Percentiles rank a stretch among this genome's conserved stretches.
Evolutionary conservation across 2,888 invertebrate genomes (phyloP).

Genomic region (Ochlodes sylvanus): DNA sequence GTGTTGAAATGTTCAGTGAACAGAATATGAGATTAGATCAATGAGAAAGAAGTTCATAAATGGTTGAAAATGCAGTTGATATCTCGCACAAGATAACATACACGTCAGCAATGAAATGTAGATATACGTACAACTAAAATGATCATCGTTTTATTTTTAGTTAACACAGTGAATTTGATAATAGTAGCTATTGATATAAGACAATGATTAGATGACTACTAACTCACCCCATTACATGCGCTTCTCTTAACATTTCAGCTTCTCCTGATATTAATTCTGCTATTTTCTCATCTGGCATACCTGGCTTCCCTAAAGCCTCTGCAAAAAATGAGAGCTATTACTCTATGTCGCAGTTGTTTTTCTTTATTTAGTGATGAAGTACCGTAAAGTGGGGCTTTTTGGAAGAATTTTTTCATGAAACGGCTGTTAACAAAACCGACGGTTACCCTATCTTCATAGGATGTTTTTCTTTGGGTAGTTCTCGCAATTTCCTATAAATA

Average conservation of each 20-base stretch:
- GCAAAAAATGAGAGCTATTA: conserved; percentile 36
- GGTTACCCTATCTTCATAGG: too few species aligned
- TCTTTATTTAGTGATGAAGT: too few species aligned
- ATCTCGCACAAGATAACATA: background rate
- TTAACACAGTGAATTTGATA: too few species aligned
- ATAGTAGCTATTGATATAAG: too few species aligned
- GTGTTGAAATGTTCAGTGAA: background rate
- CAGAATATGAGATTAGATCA: background rate
- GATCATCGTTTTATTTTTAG: too few species aligned
- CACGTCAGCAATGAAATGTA: background rate
- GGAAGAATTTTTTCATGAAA: too few species aligned
- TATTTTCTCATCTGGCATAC: conserved; percentile 87
- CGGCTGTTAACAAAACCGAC: too few species aligned
- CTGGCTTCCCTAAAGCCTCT: conserved; percentile 71
- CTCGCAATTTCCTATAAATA: too few species aligned
- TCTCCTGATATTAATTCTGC: conserved; percentile 88
- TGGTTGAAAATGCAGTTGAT: conserved; percentile 50
- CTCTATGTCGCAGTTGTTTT: too few species aligned
- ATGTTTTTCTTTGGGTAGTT: too few species aligned
- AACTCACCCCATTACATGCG: conserved; percentile 88
- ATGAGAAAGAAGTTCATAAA: conserved; percentile 35
- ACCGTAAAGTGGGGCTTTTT: too few species aligned
- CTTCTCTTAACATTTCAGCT: conserved; percentile 87
- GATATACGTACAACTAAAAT: too few species aligned
- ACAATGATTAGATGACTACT: background rate